Conservation (phyloP, 1,140 invertebrate genomes). For the Thaumatotibia leucotreta region DNA sequence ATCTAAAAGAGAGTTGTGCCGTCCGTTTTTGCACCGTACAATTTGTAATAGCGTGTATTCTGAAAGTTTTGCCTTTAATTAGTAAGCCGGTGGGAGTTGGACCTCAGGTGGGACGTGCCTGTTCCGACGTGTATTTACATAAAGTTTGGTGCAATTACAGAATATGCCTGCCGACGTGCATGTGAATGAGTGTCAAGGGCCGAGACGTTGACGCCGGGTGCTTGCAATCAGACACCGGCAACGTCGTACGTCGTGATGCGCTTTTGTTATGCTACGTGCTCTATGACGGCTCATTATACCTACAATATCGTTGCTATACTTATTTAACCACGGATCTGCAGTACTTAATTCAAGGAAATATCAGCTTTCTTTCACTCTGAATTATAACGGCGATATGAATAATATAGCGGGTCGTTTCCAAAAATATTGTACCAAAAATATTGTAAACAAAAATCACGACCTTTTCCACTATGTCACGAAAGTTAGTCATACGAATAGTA, state of each 20-base stretch:
- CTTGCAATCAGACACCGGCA: neutral
- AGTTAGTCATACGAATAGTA: no score
- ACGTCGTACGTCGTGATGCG: neutral
- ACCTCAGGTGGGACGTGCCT: constrained; percentile 38
- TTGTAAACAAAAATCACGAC: no score
- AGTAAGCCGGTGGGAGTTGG: constrained; percentile 27
- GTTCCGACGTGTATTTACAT: constrained; percentile 33
- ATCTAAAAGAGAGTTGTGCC: constrained; percentile 6
- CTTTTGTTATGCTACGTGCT: neutral
- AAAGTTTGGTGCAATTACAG: constrained; percentile 38
- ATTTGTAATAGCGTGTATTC: constrained; percentile 32
- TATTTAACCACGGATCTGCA: no score
- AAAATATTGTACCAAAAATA: no score
- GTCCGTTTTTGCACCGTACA: constrained; percentile 13
- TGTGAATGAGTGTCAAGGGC: neutral
- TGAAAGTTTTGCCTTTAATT: constrained; percentile 43
- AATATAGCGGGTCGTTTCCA: no score
- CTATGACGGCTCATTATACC: neutral
- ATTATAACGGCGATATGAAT: no score
- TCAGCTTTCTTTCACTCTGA: no score
- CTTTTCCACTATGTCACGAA: no score
- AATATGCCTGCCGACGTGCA: constrained; percentile 17
- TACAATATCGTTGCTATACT: no score
- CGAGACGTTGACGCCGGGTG: neutral
- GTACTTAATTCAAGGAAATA: no score